These are phyloP conservation scores for Raja brachyura DNA, from an alignment of 2,113 vertebrate species.

Conservation along the genomic window DNA sequence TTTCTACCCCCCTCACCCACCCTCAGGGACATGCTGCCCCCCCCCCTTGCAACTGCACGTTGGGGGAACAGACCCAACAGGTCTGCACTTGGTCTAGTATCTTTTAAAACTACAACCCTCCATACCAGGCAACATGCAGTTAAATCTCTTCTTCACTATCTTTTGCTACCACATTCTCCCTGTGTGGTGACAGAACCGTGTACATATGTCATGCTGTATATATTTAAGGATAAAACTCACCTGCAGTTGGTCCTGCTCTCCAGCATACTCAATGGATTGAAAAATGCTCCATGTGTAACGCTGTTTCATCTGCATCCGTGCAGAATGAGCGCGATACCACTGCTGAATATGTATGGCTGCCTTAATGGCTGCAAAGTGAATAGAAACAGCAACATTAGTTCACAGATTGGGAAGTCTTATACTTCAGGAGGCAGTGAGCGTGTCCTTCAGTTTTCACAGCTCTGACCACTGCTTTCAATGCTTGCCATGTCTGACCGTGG, in stretches of 20 bases:
- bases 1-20: no score
- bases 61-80: no score
- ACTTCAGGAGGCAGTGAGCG: background rate
- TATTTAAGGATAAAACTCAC: conserved; percentile 50
- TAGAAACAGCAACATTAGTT: background rate
- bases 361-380: conserved; percentile 63
- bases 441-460: background rate
- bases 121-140: no score
- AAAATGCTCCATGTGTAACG: conserved; percentile 84
- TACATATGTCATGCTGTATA: no score
- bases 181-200: no score
- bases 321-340: conserved; percentile 83
- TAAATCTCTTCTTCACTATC: no score
- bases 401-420: background rate
- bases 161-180: no score
- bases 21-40: no score
- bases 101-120: no score
- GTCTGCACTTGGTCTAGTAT: no score
- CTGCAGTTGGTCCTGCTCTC: conserved; percentile 89
- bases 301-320: conserved; percentile 72
- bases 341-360: conserved; percentile 84
- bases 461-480: background rate
- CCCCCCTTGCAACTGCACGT: no score
- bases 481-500: background rate
- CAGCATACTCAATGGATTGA: conserved; percentile 87